Base-by-base conservation (phyloP, 2,888 invertebrate species). In the Scaptomyza parva region DNA sequence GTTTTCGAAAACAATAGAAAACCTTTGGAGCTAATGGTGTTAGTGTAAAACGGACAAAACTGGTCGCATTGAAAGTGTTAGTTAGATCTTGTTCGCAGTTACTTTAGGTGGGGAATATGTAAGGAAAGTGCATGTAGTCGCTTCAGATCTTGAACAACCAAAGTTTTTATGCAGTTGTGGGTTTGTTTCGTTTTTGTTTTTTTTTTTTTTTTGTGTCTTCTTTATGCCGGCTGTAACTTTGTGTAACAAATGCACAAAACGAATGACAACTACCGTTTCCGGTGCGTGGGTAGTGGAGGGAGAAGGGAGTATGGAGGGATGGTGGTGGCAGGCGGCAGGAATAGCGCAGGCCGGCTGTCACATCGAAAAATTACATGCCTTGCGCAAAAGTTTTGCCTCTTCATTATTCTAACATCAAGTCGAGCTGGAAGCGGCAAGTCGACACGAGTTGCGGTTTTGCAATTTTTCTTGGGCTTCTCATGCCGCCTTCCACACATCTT, bases 281-380 rank as follows among this genome's bases (percentile, higher is more conserved):
- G 76, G 53, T 62, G 17, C 43, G 30, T 33, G 24, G 53, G 18
- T 33, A 14, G 28, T 1, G 11, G 18, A 28, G 20, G 5, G 9
- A n/a, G n/a, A n/a, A n/a, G n/a, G 28, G 18, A 44, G 17, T n/a
- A 39, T 1, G 11, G 18, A 28, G 20, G 5, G 9, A n/a, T 3
- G 37, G 20, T 20, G 26, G 28, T 43, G 8, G 26, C 5, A 24
- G 33, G 30, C 28, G 30, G 44, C 61, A 40, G 61, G 35, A 33
- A 37, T 37, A 12, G 37, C 59, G 73, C 78, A 47, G 72, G 83
- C 89, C 88, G 87, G 88, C 90, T 89, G 89, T 90, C 90, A 90
- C 90, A 81, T 83, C 86, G 86, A 89, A 85, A 90, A 90, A 89
- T 86, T 88, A 89, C 89, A 89, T 83, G 90, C 89, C 88, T 88